A percentile compares a stretch with the other conserved stretches of the same genome.
phyloP scores from a whole-genome alignment of 2,113 vertebrate species.

The Eclectus roratus region DNA sequence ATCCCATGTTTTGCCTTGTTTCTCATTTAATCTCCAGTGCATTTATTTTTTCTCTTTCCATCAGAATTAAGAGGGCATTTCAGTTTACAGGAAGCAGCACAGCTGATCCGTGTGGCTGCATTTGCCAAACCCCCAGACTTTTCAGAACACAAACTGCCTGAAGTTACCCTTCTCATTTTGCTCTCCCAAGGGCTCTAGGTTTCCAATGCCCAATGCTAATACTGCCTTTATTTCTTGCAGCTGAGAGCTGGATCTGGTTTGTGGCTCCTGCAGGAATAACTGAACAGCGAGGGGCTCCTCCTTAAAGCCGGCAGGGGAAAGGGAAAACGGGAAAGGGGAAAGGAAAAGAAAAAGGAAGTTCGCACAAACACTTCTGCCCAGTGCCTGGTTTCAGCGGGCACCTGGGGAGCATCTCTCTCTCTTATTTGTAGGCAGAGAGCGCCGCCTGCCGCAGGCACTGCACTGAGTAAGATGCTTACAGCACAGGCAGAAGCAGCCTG shows the following conservation, averaged over 20 bases:
- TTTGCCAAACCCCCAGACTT: neutral
- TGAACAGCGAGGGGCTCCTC: neutral
- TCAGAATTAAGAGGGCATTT: neutral
- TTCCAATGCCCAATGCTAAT: neutral
- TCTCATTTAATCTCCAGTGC: neutral
- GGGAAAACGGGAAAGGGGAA: neutral
- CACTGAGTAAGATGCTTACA: accelerated
- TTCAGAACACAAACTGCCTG: neutral
- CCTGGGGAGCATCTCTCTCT: accelerated
- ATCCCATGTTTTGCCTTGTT: neutral
- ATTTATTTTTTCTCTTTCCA: neutral
- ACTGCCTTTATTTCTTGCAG: neutral
- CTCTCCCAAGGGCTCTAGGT: neutral
- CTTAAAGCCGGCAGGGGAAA: neutral
- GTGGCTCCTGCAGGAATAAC: neutral
- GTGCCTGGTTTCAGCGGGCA: neutral
- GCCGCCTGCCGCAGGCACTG: neutral
- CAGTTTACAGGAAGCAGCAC: neutral
- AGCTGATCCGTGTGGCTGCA: neutral
- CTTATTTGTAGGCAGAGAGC: accelerated
- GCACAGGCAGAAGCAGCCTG: neutral
- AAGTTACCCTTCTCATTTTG: neutral
- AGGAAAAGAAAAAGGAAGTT: neutral
- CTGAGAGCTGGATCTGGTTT: neutral
- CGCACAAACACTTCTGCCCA: neutral